Evolutionary conservation across 92 coral and sea anemone genomes (phyloP).

Genomic region (Zoanthus solanderi): DNA sequence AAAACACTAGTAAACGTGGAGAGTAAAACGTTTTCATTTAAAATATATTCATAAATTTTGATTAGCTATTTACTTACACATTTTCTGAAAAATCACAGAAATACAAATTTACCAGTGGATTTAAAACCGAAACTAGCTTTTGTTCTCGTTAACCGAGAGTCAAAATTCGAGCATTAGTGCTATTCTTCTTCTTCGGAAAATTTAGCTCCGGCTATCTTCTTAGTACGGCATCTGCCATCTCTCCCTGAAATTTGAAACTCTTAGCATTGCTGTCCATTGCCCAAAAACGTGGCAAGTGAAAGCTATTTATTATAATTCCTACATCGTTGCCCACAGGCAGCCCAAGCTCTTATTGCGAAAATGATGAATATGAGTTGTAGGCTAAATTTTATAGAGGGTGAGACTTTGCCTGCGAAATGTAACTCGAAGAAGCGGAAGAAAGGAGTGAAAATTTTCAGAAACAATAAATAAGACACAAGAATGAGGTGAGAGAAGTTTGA

Average conservation of each 20-base stretch:
- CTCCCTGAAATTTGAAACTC: constrained; percentile 51
- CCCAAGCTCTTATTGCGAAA: constrained; percentile 35
- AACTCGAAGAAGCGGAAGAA: too few relatives aligned
- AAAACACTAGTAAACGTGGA: constrained; percentile 5
- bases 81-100: background rate
- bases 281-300: constrained; percentile 56
- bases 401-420: too few relatives aligned
- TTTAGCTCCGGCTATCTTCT: constrained; percentile 45
- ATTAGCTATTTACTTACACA: too few relatives aligned
- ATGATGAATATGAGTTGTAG: too few relatives aligned
- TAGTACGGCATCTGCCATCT: constrained; percentile 31
- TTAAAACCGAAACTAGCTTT: constrained; percentile 4
- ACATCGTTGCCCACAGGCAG: background rate
- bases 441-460: too few relatives aligned
- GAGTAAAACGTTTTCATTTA: background rate
- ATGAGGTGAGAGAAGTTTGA: too few relatives aligned
- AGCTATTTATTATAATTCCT: constrained; percentile 43
- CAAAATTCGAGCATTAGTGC: constrained; percentile 29
- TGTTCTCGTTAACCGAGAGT: background rate
- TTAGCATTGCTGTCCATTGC: constrained; percentile 57
- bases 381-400: background rate
- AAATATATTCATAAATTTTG: too few relatives aligned
- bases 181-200: constrained; percentile 35
- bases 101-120: constrained; percentile 9
- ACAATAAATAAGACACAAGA: too few relatives aligned